These are phyloP conservation scores for Tachypleus tridentatus DNA, from an alignment of 1,140 invertebrate species.

Conservation along the genomic window DNA sequence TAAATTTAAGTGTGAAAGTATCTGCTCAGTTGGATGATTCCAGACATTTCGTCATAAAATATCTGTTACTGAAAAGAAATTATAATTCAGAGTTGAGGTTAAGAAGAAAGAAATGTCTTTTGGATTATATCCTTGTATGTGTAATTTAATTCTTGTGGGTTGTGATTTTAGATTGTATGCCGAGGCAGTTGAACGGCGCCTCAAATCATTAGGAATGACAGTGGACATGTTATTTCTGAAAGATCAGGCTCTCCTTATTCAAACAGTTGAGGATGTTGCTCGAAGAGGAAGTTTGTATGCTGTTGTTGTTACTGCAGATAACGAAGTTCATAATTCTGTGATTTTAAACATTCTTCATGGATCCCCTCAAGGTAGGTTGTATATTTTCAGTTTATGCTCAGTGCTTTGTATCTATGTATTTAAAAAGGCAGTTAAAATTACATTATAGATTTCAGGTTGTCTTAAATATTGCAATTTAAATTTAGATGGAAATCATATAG, in stretches of 20 bases:
- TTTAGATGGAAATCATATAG: no score
- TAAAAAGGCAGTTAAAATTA: no score
- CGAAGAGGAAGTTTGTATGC: slow-evolving; percentile 74
- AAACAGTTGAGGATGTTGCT: slow-evolving; percentile 77
- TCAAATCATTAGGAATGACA: slow-evolving; percentile 58
- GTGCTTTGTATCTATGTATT: not conserved
- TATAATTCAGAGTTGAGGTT: no score
- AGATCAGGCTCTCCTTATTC: slow-evolving; percentile 65
- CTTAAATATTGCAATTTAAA: no score
- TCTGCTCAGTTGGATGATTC: no score
- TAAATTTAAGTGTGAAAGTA: no score
- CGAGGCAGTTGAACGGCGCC: slow-evolving; percentile 68
- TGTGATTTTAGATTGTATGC: slow-evolving; percentile 57
- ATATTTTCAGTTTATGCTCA: not conserved
- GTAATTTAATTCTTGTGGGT: no score
- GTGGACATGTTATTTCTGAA: slow-evolving; percentile 82
- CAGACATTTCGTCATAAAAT: no score
- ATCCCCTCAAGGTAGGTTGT: slow-evolving; percentile 58
- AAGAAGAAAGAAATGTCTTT: no score
- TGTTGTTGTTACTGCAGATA: slow-evolving; percentile 68
- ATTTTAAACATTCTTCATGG: slow-evolving; percentile 86
- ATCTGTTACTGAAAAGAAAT: no score
- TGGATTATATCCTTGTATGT: no score
- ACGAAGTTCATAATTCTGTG: slow-evolving; percentile 69
- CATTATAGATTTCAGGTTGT: no score